Base-by-base conservation (phyloP, 1,140 invertebrate species). In the Zaprionus lachaisei region DNA sequence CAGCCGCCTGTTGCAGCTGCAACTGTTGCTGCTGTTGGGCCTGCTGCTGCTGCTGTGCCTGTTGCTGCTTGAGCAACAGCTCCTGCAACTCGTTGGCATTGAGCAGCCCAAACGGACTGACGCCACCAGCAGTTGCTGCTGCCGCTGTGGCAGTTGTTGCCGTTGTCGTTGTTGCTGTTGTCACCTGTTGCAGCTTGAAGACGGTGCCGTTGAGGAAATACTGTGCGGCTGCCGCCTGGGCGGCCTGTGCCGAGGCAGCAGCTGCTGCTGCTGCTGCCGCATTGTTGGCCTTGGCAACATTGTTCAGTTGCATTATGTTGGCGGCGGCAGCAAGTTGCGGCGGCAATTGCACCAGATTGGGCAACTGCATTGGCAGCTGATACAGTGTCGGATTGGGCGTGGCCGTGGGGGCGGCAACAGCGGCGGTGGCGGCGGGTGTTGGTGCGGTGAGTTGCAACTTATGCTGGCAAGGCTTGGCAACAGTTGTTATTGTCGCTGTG, bases 161-260 rank as follows among this genome's bases (percentile, higher is more conserved):
- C 11, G 89, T 92, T 24, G 92, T 91, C n/a, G 91, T 92, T 1
- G 91, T 91, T 9, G 91, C 86, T 1, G 90, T 92, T 0, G 91
- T 92, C n/a, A 92, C 83, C 60, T 92, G 92, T 28, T 93, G 92
- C 69, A 93, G 51, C 79, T 93, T 93, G 51, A 93, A 92, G 15
- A 93, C 92, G 41, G 92, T 92, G 6, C 92, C 92, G 51, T 93
- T 93, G 20, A 93, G 79, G 28, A 93, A 92, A 49, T 92, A 92
- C 61, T 93, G 92, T 4, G 91, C 91, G 7, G 91, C 87, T 22
- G 91, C 91, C 2, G 90, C 89, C 41, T 92, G 92, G 0, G 92
- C 91, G 1, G 91, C 91, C 44, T 91, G 89, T 7, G 90, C 90
- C 0, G 81, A 75, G 54, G 91, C 80, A 7, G 90, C 77, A 15